Evolutionary conservation across 2,888 invertebrate species (phyloP), one percentile per base, ranked within the genome.

Genomic region (Disparrhopalites patrizii): DNA sequence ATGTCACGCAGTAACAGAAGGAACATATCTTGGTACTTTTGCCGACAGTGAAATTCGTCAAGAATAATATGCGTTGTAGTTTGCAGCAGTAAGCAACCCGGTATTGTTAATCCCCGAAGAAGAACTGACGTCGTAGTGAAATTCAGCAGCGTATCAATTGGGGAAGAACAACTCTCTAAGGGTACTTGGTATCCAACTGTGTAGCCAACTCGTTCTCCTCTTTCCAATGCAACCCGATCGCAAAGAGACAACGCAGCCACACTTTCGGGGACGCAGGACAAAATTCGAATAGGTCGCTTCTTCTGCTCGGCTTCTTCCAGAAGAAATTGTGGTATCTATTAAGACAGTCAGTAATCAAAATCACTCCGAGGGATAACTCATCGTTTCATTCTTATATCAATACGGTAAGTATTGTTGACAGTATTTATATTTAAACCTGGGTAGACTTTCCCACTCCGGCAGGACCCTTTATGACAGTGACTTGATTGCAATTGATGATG

Each of bases 11-110:
- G 80, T 3, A 90, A 89, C 66, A 94, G 90, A 67, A 98, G 81
- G 50, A 97, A 83, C 80, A 97, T 96, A 80, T 98, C 98, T 36
- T 55, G 90, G 78, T 92, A 88, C 77, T 91, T 86, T 79, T 96
- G 95, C 0, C 97, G 84, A 79, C 97, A 97, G 80, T 98, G 98
- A 30, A 97, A 88, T 81, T 98, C 98, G 79, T 98, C 98, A 76
- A 96, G 86, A 60, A 92, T 86, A 50, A 92, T 82, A 79, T 97
- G 97, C 0, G 93, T 91, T 55, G 93, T 86, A 18, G 87, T 84
- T 5, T 84, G 82, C 15, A 91, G 81, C 28, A 79, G 69, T 2
- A 86, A 83, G 7, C 83, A 81, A 70, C 88, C 88, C 1, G 90
- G 89, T 1, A 86, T 86, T 87, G 95, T 92, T 65, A 98, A 81